Conservation (phyloP, 2,113 vertebrate genomes). For the Chionis minor region DNA sequence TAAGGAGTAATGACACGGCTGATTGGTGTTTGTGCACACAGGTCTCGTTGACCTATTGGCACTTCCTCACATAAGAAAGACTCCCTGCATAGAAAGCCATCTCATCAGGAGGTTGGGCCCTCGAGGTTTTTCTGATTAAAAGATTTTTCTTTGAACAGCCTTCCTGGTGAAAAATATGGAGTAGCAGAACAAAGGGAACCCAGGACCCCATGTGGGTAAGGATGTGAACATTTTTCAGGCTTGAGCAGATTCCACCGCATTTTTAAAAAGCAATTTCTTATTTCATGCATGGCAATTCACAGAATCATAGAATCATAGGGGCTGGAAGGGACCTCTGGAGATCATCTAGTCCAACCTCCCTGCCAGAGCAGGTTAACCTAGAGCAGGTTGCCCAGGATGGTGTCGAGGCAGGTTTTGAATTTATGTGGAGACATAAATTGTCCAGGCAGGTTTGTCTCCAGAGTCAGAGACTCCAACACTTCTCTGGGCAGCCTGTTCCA, state of each 20-base stretch:
- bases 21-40: neutral
- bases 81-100: constrained; percentile 15
- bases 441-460: too few species aligned
- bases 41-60: constrained; percentile 48
- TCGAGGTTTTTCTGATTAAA: neutral
- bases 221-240: neutral
- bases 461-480: too few species aligned
- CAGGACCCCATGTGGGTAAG: neutral
- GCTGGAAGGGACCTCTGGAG: too few species aligned
- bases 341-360: too few species aligned
- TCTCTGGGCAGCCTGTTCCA: too few species aligned
- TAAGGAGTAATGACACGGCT: neutral
- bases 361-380: too few species aligned
- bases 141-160: neutral
- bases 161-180: neutral
- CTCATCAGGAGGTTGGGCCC: neutral
- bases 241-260: neutral
- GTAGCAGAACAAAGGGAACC: neutral
- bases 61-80: neutral
- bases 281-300: neutral
- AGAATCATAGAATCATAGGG: too few species aligned
- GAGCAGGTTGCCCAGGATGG: too few species aligned
- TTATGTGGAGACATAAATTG: too few species aligned
- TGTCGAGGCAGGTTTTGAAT: too few species aligned
- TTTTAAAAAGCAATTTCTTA: neutral